A percentile compares a stretch with the other conserved stretches of the same genome.
These are phyloP conservation scores for Chrysomela aeneicollis DNA, from an alignment of 2,888 invertebrate genomes.

Conservation along the genomic window DNA sequence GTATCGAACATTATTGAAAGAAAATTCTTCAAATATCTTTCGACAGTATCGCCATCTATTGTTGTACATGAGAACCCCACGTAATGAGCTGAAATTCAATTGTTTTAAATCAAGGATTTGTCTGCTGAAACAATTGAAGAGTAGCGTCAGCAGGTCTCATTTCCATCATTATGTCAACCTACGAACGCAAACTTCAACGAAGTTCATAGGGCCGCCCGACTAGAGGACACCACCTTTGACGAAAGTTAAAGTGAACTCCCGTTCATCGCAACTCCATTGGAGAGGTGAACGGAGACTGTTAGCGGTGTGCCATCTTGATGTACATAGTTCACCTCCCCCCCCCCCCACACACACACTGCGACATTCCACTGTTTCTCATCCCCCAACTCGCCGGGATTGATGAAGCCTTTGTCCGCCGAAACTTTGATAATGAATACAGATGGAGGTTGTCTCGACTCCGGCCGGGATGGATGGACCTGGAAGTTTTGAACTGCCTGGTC, in stretches of 20 bases:
- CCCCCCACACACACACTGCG: not conserved
- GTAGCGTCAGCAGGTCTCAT: no score
- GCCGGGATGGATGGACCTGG: not conserved
- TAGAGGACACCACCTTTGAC: constrained; percentile 33
- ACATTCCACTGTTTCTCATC: constrained; percentile 28
- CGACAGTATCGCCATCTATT: no score
- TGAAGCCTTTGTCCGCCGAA: constrained; percentile 34
- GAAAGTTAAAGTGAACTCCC: constrained; percentile 32
- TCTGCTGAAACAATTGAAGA: no score
- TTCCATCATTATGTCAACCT: no score
- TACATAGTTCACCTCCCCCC: constrained; percentile 26
- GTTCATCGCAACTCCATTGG: constrained; percentile 28
- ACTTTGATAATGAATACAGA: constrained; percentile 37
- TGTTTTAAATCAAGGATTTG: no score
- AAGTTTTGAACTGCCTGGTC: not conserved
- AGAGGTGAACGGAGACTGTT: constrained; percentile 24
- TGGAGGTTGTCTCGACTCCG: constrained; percentile 21
- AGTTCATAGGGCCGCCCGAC: not conserved
- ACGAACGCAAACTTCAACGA: not conserved
- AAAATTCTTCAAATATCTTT: no score
- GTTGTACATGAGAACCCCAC: no score
- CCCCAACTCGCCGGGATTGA: constrained; percentile 27
- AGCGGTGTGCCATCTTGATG: constrained; percentile 23
- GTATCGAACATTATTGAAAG: no score
- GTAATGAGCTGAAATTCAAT: no score